Base-by-base conservation (phyloP, 2,113 vertebrate genomes). In the Garra rufa region DNA sequence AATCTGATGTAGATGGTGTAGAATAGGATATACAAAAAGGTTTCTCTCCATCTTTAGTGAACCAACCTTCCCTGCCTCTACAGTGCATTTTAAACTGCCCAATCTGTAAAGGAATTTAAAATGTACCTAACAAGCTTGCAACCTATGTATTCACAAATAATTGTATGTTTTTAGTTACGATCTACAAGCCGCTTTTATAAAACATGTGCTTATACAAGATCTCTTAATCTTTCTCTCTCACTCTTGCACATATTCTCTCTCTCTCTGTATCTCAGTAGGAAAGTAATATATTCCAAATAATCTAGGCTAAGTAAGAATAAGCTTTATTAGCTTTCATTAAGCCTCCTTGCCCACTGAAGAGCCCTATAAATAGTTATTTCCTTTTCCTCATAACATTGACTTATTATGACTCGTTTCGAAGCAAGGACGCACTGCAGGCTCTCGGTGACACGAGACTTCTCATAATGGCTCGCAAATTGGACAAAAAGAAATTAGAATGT, bases 341-440 rank as follows among this genome's bases (percentile, higher is more conserved):
- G 38, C 24, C 44, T 69, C 75, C 61, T 59, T 79, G 69, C 70
- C 74, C 8, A 76, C 71, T 74, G 59, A 46, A 81, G 80, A 76
- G 79, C 65, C 79, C 74, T 70, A 82, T 84, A 82, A 85, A 85
- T 81, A 67, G 79, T 83, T 82, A 76, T 84, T 84, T 89, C 48
- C 83, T 84, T 84, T 84, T 87, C 48, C 83, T 84, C 82, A 52
- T 83, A 76, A 85, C 67, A 75, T 74, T 85, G 82, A 84, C 84
- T 78, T 83, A 89, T 85, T 79, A 52, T 86, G 76, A 81, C 76
- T 55, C 21, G 24, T 65, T 80, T 48, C 77, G 82, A 83, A 86
- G 43, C 15, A 63, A 59, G 67, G 82, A 78, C 74, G 26, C 84
- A 82, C 55, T 87, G 82, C 83, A 76, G 75, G 78, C 77, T 81